Percentiles rank a stretch among this genome's conserved stretches.
phyloP scores from a whole-genome alignment of 2,888 invertebrate genomes.

The Crepidodera aurea region DNA sequence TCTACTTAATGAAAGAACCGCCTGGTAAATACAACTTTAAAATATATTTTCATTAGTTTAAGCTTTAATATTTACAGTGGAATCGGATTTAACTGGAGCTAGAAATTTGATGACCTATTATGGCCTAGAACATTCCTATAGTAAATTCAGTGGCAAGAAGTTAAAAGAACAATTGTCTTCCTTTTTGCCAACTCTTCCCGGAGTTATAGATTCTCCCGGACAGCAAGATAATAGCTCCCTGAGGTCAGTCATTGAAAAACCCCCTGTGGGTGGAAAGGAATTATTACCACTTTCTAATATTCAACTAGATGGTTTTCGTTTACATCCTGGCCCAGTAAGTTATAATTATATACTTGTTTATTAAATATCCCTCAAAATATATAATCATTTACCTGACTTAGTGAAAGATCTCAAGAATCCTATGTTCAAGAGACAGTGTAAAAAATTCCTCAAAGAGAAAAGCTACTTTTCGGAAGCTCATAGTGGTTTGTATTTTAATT shows the following conservation, averaged over 20 bases:
- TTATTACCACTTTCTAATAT: conserved; percentile 84
- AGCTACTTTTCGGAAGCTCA: too few species aligned
- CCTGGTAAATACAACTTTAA: conserved; percentile 69
- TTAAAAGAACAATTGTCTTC: conserved; percentile 94
- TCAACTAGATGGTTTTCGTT: conserved; percentile 90
- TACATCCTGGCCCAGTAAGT: conserved; percentile 89
- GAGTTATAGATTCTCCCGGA: conserved; percentile 93
- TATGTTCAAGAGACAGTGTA: too few species aligned
- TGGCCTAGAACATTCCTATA: conserved; percentile 96
- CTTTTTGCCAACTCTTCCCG: conserved; percentile 93
- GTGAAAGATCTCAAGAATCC: too few species aligned
- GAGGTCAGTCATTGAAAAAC: conserved; percentile 93
- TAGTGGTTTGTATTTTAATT: too few species aligned
- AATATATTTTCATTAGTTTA: background rate
- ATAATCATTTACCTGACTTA: too few species aligned
- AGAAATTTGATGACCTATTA: conserved; percentile 97
- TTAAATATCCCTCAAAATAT: background rate
- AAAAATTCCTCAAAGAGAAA: too few species aligned
- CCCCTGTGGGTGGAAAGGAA: conserved; percentile 92
- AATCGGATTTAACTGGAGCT: conserved; percentile 93
- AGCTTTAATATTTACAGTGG: conserved; percentile 66
- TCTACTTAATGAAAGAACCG: conserved; percentile 97
- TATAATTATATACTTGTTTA: background rate
- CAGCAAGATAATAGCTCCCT: conserved; percentile 86
- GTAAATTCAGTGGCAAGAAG: conserved; percentile 97